Evolutionary conservation across 37 sponge, comb jelly and placozoan species (phyloP).

Genomic region (Petrosia ficiformis): DNA sequence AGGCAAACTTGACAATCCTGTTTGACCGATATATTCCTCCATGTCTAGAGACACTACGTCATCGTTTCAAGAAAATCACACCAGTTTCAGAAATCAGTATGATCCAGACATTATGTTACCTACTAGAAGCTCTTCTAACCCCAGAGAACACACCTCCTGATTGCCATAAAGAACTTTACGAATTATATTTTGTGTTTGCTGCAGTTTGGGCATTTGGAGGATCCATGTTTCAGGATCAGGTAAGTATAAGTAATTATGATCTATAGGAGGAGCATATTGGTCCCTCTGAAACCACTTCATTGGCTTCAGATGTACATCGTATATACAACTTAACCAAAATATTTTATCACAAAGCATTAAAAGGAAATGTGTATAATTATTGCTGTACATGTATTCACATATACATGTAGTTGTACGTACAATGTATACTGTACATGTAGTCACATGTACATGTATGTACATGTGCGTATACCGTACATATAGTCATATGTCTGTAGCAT

Average conservation of each 20-base stretch:
- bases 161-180: slow-evolving; percentile 93
- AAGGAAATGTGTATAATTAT: not conserved
- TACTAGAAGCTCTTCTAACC: slow-evolving; percentile 90
- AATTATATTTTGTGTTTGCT: slow-evolving; percentile 97
- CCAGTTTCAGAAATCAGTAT: slow-evolving; percentile 92
- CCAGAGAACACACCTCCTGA: slow-evolving; percentile 95
- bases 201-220: slow-evolving; percentile 99
- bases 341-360: not conserved
- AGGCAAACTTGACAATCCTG: slow-evolving; percentile 93
- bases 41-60: slow-evolving; percentile 78
- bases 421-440: not conserved
- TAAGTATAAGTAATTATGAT: not conserved
- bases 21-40: slow-evolving; percentile 94
- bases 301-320: slow-evolving; percentile 4
- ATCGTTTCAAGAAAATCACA: slow-evolving; percentile 97
- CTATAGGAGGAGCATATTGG: too few relatives aligned
- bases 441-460: too few relatives aligned
- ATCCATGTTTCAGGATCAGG: slow-evolving; percentile 97
- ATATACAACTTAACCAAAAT: not conserved
- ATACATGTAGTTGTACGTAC: not conserved
- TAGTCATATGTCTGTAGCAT: too few relatives aligned
- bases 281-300: too few relatives aligned
- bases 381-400: not conserved
- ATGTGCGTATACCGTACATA: too few relatives aligned
- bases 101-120: slow-evolving; percentile 97